Percentiles rank a stretch among this genome's conserved stretches.
Evolutionary conservation across 2,113 vertebrate species (phyloP).

Genomic region (Aldabrachelys gigantea): DNA sequence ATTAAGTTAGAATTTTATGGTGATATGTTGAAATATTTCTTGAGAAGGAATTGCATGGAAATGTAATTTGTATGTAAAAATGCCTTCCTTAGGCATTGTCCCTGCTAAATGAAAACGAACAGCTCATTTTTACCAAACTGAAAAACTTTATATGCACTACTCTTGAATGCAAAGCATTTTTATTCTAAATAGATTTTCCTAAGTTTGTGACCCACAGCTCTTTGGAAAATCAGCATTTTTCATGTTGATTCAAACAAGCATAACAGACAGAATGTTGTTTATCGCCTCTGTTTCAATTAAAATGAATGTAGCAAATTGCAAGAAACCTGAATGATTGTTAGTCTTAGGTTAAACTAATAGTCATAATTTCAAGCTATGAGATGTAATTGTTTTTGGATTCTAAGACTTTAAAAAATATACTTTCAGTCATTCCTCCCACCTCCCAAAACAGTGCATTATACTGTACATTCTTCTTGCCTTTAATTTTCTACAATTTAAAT

Average conservation of each 20-base stretch:
- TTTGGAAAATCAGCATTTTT: background rate
- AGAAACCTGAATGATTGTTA: background rate
- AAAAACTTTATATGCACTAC: background rate
- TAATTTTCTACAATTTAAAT: background rate
- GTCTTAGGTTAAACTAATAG: background rate
- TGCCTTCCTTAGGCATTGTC: background rate
- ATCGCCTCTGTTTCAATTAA: background rate
- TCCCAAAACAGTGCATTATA: background rate
- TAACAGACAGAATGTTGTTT: background rate
- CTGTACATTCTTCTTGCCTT: background rate
- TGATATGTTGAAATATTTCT: background rate
- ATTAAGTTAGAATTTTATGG: background rate
- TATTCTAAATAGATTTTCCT: background rate
- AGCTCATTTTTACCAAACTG: background rate
- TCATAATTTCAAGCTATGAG: background rate
- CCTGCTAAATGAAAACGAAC: background rate
- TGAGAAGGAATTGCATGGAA: background rate
- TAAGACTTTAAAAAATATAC: background rate
- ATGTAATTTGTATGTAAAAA: background rate
- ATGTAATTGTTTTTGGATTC: background rate
- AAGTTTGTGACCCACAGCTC: background rate
- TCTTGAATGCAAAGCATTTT: background rate
- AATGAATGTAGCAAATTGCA: background rate
- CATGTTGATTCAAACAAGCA: background rate
- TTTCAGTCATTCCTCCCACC: background rate